Percentiles rank a stretch among this genome's conserved stretches.
phyloP scores from a whole-genome alignment of 1,140 invertebrate species.

The Drosophila lowei region DNA sequence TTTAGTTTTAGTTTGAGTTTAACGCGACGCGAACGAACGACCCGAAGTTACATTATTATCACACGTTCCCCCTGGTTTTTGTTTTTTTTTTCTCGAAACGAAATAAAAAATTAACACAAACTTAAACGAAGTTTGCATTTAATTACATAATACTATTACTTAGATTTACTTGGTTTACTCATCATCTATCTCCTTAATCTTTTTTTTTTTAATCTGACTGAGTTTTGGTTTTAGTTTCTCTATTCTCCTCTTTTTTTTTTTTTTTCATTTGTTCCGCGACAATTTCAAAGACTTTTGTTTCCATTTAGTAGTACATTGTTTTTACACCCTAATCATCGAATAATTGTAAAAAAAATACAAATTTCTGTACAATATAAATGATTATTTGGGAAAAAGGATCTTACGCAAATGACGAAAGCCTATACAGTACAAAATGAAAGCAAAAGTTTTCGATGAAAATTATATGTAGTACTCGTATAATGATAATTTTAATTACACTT shows the following conservation, averaged over 20 bases:
- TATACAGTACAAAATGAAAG: slow-evolving; percentile 44
- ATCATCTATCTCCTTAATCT: slow-evolving; percentile 16
- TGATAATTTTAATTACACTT: slow-evolving; percentile 57
- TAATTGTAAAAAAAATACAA: slow-evolving; percentile 37
- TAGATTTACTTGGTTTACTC: slow-evolving; percentile 63
- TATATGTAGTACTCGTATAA: not conserved
- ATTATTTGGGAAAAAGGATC: slow-evolving; percentile 29
- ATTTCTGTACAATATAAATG: slow-evolving; percentile 59
- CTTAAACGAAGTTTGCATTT: slow-evolving; percentile 56
- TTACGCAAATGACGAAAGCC: slow-evolving; percentile 40
- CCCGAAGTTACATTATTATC: slow-evolving; percentile 81
- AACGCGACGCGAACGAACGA: slow-evolving; percentile 82
- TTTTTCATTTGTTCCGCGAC: slow-evolving; percentile 69
- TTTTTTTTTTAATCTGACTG: slow-evolving; percentile 31
- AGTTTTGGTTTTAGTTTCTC: slow-evolving; percentile 49
- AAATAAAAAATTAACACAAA: slow-evolving; percentile 59
- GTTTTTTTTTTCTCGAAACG: slow-evolving; percentile 36
- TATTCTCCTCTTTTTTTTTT: slow-evolving; percentile 24
- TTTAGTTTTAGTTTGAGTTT: slow-evolving; percentile 46
- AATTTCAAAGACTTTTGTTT: slow-evolving; percentile 78
- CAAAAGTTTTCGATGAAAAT: slow-evolving; percentile 40
- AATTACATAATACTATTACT: slow-evolving; percentile 79
- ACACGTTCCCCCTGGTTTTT: slow-evolving; percentile 71
- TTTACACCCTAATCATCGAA: slow-evolving; percentile 69
- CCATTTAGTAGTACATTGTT: slow-evolving; percentile 61